Percentiles rank a stretch among this genome's conserved stretches.
Evolutionary conservation across 1,140 invertebrate species (phyloP).

Genomic region (Drosophila elegans): DNA sequence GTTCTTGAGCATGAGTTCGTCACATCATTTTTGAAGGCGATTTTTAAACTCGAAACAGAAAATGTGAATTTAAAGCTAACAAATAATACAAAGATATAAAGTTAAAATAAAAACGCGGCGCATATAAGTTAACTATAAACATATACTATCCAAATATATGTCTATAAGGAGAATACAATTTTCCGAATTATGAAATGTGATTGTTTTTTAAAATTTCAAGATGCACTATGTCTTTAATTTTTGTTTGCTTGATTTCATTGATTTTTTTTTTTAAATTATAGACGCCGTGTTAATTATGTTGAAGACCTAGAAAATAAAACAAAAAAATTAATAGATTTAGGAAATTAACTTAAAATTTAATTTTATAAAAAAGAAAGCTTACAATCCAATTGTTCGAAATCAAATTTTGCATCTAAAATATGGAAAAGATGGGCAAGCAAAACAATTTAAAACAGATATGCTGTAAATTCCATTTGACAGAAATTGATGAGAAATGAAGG

Average conservation of each 20-base stretch:
- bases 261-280: not conserved
- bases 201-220: constrained; percentile 2
- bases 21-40: constrained; percentile 21
- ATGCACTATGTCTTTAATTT: not conserved
- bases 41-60: constrained; percentile 1
- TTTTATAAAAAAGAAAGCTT: constrained; percentile 21
- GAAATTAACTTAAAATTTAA: not conserved
- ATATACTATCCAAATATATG: not conserved
- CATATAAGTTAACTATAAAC: constrained; percentile 22
- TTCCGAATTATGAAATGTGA: constrained; percentile 40
- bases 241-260: not conserved
- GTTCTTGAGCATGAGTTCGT: constrained; percentile 18
- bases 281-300: constrained; percentile 12
- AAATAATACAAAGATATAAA: constrained; percentile 3
- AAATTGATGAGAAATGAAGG: constrained; percentile 5
- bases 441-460: not conserved
- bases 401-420: constrained; percentile 8
- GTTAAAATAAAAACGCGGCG: not conserved
- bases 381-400: constrained; percentile 32
- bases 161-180: constrained; percentile 46
- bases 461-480: constrained; percentile 8
- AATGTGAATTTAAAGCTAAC: constrained; percentile 41
- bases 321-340: not conserved
- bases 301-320: not conserved
- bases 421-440: not conserved